Base-by-base conservation (phyloP, 1,140 invertebrate genomes). In the Hesperophylax magnus region DNA sequence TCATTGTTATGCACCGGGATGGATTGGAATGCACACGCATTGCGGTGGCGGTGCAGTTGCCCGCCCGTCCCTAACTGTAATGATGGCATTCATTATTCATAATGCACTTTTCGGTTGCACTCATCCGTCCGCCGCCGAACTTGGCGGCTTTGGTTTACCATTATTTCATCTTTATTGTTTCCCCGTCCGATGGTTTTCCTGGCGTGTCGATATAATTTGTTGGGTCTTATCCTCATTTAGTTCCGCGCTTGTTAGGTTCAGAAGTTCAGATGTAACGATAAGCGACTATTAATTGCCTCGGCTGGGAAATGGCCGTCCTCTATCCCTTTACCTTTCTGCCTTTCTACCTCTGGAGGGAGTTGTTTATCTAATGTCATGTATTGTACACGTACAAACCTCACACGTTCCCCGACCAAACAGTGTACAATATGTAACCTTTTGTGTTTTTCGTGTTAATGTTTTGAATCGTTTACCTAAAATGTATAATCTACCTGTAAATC, bases 251-350 rank as follows among this genome's bases (percentile, higher is more conserved):
- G 69, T 72, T 72, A 53, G 17, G 18, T 72, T 72, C n/a, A 74
- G 71, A 74, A 27, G 52, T 27, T 27, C 39, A 47, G 39, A 47
- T 47, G 54, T 18, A 52, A 22, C 69, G 69, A 72, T 72, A 72
- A n/a, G 20, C 20, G 31, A 56, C 54, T 75, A 65, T 69, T 69
- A 76, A 76, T 76, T 76, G 56, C 72, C 54, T 56, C 72, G 22
- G 56, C 72, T 60, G 72, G 27, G 72, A 76, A 58, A 74, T 22
- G 47, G n/a, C 27, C 72, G 31, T 3, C 18, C n/a, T 72, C 53
- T 72, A 54, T 52, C 69, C 47, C 1, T 27, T 20, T 63, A 27
- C 61, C 31, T 47, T 71, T n/a, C 9, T 39, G 8, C 34, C 39
- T 11, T 47, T 14, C 39, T 47, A 47, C 39, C 39, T n/a, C 47